A percentile compares a stretch with the other conserved stretches of the same genome.
Evolutionary conservation across 2,888 invertebrate species (phyloP).

Genomic region (Globia sparganii): DNA sequence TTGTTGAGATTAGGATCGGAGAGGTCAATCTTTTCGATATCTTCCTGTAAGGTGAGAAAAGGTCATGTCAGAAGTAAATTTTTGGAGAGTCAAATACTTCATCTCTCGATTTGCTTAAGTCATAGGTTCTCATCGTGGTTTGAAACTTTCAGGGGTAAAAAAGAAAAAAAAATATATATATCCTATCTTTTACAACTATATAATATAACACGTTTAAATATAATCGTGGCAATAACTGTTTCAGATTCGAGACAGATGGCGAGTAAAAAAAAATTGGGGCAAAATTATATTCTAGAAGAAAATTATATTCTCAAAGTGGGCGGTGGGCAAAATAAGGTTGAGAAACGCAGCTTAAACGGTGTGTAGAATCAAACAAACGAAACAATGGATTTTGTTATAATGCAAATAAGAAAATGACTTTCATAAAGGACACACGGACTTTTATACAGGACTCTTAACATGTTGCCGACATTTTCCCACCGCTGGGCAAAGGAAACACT

Average conservation of each 20-base stretch:
- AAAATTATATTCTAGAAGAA: not conserved
- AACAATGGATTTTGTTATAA: not conserved
- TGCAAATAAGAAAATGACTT: too few species aligned
- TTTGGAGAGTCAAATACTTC: not conserved
- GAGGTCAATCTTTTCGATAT: constrained; percentile 96
- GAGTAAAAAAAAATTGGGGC: not conserved
- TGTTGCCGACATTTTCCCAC: too few species aligned
- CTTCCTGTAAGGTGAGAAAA: constrained; percentile 85
- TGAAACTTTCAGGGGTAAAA: too few species aligned
- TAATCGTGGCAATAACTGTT: not conserved
- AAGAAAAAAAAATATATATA: not conserved
- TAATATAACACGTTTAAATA: not conserved
- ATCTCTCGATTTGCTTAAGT: not conserved
- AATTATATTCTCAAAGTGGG: too few species aligned
- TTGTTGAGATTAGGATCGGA: constrained; percentile 96
- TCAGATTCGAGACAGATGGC: not conserved
- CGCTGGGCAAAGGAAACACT: too few species aligned
- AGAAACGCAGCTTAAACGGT: not conserved
- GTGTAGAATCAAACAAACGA: not conserved
- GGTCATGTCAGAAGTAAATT: not conserved
- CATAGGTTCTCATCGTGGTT: too few species aligned
- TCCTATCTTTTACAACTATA: too few species aligned
- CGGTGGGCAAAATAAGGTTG: too few species aligned
- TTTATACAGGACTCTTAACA: too few species aligned
- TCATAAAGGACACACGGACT: too few species aligned